Conservation (phyloP, 2,797 vertebrate genomes). For the Ispidina picta region DNA sequence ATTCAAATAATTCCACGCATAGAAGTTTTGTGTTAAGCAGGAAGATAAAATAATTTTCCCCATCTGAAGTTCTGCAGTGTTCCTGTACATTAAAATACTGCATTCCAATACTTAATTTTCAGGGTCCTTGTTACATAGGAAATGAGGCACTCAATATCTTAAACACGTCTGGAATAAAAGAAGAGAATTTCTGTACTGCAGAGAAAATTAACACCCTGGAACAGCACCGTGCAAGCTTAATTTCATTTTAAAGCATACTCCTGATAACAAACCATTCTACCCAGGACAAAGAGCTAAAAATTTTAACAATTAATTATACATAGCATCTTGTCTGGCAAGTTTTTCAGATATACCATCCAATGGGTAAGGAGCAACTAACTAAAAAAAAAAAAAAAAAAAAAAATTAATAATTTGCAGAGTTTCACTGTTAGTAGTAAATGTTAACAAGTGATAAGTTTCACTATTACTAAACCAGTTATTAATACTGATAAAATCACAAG, state of each 20-base stretch:
- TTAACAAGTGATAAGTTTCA: background rate
- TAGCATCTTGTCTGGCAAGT: background rate
- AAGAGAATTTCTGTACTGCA: background rate
- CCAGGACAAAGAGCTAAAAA: background rate
- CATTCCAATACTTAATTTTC: background rate
- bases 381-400: background rate
- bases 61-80: background rate
- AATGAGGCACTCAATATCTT: background rate
- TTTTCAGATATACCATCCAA: background rate
- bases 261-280: background rate
- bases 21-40: background rate
- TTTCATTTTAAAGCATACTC: background rate
- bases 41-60: background rate
- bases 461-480: background rate
- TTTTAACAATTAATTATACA: background rate
- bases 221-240: background rate
- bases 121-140: background rate
- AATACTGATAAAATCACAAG: background rate
- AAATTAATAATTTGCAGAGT: background rate
- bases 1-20: background rate
- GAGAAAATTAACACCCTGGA: conserved; percentile 1
- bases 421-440: background rate
- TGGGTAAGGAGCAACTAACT: background rate
- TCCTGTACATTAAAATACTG: background rate
- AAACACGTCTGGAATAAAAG: background rate